These are phyloP conservation scores for Cyclura pinguis DNA, from an alignment of 2,797 vertebrate species.

Conservation along the genomic window DNA sequence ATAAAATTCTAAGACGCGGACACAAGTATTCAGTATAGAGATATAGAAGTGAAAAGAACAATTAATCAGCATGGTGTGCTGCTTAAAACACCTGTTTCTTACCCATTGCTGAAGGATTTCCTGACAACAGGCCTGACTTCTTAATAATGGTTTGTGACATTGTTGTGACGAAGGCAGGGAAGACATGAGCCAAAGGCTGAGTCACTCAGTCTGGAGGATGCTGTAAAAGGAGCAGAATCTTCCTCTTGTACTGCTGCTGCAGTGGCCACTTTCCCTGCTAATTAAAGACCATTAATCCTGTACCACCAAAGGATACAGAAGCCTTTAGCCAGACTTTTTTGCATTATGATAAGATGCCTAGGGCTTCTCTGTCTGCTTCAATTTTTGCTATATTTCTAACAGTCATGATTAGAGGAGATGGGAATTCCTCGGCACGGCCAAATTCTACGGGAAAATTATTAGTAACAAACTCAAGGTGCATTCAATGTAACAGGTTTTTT, in stretches of 20 bases:
- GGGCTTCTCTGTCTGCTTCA: neutral
- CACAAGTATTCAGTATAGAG: too few relatives aligned
- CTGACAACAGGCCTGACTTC: accelerated
- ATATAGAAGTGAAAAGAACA: too few relatives aligned
- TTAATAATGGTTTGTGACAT: neutral
- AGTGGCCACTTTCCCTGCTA: neutral
- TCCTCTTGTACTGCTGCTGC: neutral
- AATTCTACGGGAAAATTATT: neutral
- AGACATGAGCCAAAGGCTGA: neutral
- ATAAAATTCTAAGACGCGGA: neutral
- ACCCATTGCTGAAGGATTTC: neutral
- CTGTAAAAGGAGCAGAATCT: neutral
- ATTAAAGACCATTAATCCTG: neutral
- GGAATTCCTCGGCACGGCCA: neutral
- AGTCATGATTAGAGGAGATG: neutral
- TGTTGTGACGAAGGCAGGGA: accelerated
- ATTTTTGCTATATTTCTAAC: neutral
- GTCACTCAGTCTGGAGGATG: neutral
- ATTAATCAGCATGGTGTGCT: accelerated
- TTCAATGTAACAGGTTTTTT: neutral
- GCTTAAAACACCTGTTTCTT: neutral
- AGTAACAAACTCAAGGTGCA: neutral
- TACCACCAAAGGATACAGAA: neutral
- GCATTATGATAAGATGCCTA: neutral
- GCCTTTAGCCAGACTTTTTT: neutral